Percentiles rank a stretch among this genome's conserved stretches.
Conservation (phyloP, 2,797 vertebrate species). For the Onychomys torridus region DNA sequence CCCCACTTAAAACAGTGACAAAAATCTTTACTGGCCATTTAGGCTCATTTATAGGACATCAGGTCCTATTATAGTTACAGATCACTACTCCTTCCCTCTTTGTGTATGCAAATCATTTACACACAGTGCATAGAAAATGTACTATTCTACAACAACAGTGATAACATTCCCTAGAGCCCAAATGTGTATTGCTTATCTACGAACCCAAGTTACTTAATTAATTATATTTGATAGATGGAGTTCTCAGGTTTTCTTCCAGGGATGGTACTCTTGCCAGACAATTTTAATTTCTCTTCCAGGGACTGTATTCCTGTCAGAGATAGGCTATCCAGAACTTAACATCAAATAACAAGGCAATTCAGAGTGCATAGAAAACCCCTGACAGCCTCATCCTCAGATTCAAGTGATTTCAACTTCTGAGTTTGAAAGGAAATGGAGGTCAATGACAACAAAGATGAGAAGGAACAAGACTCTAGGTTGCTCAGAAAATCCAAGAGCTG, state of each 20-base stretch:
- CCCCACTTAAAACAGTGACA: conserved; percentile 64
- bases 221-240: background rate
- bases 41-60: conserved; percentile 33
- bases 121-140: background rate
- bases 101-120: conserved; percentile 16
- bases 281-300: background rate
- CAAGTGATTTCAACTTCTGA: background rate
- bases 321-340: background rate
- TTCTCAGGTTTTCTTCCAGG: background rate
- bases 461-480: background rate
- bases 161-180: background rate
- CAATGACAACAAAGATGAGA: background rate
- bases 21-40: conserved; percentile 44
- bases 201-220: background rate
- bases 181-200: conserved; percentile 1
- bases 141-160: background rate
- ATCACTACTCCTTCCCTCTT: background rate
- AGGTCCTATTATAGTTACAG: background rate
- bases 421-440: background rate
- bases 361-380: conserved; percentile 39
- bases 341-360: background rate
- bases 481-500: background rate
- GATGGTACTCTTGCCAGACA: background rate
- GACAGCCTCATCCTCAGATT: background rate
- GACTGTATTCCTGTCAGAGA: background rate